Base-by-base conservation (phyloP, 2,113 vertebrate genomes). In the Macaca mulatta region DNA sequence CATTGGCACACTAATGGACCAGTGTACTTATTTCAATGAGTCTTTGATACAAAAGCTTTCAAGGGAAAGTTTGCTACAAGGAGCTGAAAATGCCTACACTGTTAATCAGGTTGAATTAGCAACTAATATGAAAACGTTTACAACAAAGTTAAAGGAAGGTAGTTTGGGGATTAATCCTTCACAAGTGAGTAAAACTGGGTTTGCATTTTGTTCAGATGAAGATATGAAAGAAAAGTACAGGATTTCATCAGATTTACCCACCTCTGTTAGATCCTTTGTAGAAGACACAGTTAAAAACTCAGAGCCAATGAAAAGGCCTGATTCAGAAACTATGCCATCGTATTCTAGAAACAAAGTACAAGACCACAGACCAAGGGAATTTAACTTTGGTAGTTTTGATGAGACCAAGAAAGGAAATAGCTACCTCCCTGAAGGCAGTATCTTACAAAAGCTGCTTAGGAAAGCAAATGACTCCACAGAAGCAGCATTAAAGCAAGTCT, bases 361-460 rank as follows among this genome's bases (percentile, higher is more conserved):
- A 77, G 35, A 61, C 17, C 45, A 35, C 2, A 35, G 17, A 9
- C 11, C 14, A 75, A 70, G 14, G 61, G 90, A 86, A 75, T 32
- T 64, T 13, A 64, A 85, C 50, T 75, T 64, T 57, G 48, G 40
- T 23, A 22, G 7, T 77, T 90, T 87, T 52, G 78, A 86, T 55
- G 64, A 90, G 64, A 14, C 3, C 32, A 22, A 48, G 8, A 78
- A 40, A 72, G 69, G 38, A 85, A 91, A 52, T 16, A 69, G 6
- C 43, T 80, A 23, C 22, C 30, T 95, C 25, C 94, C 96, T 22
- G 94, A 97, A 96, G 94, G 85, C 14, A 98, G 88, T 80, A 16
- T 98, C 40, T 89, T 97, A 84, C 80, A 96, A 86, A 97, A 96
- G 91, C 67, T 95, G 43, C 89, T 78, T 70, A 94, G 97, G 52